A percentile compares a stretch with the other conserved stretches of the same genome.
phyloP scores from a whole-genome alignment of 2,888 invertebrate genomes.

The Polymixis flavicincta region DNA sequence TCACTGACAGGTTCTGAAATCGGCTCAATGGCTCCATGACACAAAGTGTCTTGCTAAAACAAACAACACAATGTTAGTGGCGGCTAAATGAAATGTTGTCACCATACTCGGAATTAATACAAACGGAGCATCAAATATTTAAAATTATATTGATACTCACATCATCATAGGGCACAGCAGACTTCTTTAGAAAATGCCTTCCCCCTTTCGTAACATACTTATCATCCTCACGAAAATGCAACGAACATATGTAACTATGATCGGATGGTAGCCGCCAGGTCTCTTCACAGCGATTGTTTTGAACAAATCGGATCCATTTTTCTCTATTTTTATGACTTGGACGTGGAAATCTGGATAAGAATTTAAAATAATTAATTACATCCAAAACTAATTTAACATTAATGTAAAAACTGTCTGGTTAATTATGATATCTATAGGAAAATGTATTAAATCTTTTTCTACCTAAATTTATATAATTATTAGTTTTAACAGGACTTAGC shows the following conservation, averaged over 20 bases:
- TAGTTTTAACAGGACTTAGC: constrained; percentile 12
- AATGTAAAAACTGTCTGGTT: constrained; percentile 16
- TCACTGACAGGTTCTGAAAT: constrained; percentile 36
- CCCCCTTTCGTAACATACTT: constrained; percentile 41
- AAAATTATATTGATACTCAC: constrained; percentile 24
- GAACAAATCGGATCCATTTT: constrained; percentile 21
- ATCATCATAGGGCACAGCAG: constrained; percentile 35
- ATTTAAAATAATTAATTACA: constrained; percentile 18
- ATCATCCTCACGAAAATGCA: constrained; percentile 14
- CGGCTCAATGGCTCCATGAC: constrained; percentile 13
- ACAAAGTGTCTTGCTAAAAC: constrained; percentile 16
- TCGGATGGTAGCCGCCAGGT: constrained; percentile 28
- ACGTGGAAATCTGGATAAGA: constrained; percentile 26
- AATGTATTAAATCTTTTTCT: constrained; percentile 12
- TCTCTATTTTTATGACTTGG: constrained; percentile 15
- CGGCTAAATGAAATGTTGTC: constrained; percentile 21
- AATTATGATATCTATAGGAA: constrained; percentile 11
- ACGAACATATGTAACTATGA: constrained; percentile 16
- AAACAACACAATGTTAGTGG: constrained; percentile 27
- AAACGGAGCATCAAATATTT: constrained; percentile 20
- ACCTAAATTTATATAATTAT: constrained; percentile 10
- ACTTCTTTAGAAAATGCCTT: constrained; percentile 35
- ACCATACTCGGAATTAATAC: constrained; percentile 5
- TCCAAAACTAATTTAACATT: constrained; percentile 19
- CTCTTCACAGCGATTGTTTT: constrained; percentile 26